phyloP scores from a whole-genome alignment of 2,113 vertebrate genomes.

The Corythoichthys intestinalis region DNA sequence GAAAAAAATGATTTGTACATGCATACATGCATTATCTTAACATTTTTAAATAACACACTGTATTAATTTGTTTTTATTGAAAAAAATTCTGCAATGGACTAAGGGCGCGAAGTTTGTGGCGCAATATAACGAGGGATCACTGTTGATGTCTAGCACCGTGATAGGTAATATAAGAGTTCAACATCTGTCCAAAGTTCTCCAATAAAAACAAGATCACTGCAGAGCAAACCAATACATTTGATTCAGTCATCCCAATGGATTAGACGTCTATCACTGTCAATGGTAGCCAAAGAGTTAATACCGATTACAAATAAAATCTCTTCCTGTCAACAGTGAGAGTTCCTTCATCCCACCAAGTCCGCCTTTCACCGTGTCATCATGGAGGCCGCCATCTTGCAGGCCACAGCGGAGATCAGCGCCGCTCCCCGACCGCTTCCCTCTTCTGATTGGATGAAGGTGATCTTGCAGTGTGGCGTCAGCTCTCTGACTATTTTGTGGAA shows the following conservation, averaged over 20 bases:
- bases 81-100: no score
- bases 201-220: conserved; percentile 14
- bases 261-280: no score
- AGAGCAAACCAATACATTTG: conserved; percentile 22
- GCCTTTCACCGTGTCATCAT: conserved; percentile 75
- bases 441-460: conserved; percentile 92
- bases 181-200: no score
- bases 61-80: no score
- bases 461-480: conserved; percentile 85
- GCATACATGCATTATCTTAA: no score
- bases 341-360: conserved; percentile 12
- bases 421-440: conserved; percentile 92
- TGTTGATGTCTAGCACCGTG: no score
- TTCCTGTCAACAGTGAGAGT: conserved; percentile 19
- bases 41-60: no score
- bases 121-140: no score
- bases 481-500: conserved; percentile 85
- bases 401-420: conserved; percentile 88
- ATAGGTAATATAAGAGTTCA: no score
- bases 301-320: not conserved
- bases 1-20: no score
- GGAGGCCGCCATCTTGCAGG: conserved; percentile 87
- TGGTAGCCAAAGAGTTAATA: no score
- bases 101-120: no score
- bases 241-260: conserved; percentile 12